These are phyloP conservation scores for Motacilla alba DNA, from an alignment of 2,113 vertebrate species.

Conservation along the genomic window DNA sequence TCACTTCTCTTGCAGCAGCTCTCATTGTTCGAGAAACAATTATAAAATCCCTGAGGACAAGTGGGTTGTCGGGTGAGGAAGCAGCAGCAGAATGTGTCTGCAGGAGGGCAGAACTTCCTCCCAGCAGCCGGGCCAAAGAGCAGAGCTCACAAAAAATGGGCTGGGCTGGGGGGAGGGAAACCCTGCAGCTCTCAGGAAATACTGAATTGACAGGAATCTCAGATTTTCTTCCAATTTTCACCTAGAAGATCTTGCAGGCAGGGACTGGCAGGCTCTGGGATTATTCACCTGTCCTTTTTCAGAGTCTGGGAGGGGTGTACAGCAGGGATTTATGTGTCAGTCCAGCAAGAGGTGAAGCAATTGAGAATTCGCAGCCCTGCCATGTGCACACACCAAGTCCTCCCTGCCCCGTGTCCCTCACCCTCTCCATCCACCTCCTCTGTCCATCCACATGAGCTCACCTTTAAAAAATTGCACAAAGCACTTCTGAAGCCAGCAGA, in stretches of 20 bases:
- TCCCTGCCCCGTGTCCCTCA: fast-evolving
- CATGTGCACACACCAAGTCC: not conserved
- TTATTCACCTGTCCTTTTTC: not conserved
- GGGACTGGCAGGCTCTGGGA: not conserved
- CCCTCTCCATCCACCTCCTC: not conserved
- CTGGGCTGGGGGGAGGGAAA: not conserved
- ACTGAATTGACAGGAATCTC: not conserved
- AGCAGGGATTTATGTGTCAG: not conserved
- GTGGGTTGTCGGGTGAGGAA: not conserved
- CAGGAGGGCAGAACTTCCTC: not conserved
- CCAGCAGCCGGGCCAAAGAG: not conserved
- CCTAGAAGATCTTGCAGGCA: not conserved
- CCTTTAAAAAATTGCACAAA: not conserved
- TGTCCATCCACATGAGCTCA: not conserved
- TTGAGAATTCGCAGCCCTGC: not conserved
- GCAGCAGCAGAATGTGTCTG: not conserved
- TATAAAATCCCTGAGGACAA: not conserved
- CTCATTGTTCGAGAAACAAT: not conserved
- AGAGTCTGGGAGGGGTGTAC: not conserved
- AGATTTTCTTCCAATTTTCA: not conserved
- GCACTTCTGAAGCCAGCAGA: not conserved
- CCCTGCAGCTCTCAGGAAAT: not conserved
- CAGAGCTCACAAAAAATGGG: not conserved
- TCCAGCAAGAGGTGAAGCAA: not conserved
- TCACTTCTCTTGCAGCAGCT: not conserved